Evolutionary conservation across 2,113 vertebrate genomes (phyloP).

Genomic region (Pelecanoides urinatrix): DNA sequence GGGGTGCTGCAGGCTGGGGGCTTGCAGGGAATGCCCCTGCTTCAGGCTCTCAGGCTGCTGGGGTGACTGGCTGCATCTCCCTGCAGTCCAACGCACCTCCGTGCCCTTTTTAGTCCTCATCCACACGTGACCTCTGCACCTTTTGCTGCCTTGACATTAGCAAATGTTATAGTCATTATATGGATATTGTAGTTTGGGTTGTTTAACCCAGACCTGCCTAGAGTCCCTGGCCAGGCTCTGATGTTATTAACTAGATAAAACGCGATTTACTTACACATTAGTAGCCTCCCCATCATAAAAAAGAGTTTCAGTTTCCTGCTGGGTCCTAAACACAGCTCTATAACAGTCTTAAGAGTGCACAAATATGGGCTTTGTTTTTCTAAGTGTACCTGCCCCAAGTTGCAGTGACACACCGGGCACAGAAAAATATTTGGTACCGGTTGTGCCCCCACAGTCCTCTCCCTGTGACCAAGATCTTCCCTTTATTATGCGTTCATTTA

Average conservation of each 20-base stretch:
- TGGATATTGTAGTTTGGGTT: neutral
- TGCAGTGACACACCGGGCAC: neutral
- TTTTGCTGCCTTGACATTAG: neutral
- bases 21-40: neutral
- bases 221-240: neutral
- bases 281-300: neutral
- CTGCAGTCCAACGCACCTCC: neutral
- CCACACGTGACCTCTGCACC: accelerated
- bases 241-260: neutral
- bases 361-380: constrained; percentile 30
- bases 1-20: neutral
- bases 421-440: neutral
- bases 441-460: neutral
- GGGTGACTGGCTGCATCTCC: neutral
- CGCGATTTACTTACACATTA: neutral
- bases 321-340: neutral
- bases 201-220: neutral
- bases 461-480: neutral
- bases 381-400: constrained; percentile 17
- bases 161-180: neutral
- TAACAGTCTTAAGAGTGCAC: neutral
- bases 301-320: constrained; percentile 53
- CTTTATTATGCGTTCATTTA: neutral
- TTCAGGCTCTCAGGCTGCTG: neutral
- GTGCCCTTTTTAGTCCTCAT: neutral